A percentile compares a stretch with the other conserved stretches of the same genome.
Evolutionary conservation across 1,140 invertebrate species (phyloP).

Genomic region (Zaprionus vittiger): DNA sequence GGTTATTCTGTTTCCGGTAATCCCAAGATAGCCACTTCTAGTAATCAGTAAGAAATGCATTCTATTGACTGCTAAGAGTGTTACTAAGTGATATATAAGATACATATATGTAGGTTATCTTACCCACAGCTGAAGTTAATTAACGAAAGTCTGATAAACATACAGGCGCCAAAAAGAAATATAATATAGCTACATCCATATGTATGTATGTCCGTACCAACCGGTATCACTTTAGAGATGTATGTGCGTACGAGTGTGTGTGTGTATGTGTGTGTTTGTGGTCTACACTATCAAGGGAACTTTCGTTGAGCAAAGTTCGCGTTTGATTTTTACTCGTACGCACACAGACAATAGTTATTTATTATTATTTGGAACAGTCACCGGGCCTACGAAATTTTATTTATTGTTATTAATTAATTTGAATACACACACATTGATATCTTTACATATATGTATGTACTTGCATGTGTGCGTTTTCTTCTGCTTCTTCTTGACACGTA

Average conservation of each 20-base stretch:
- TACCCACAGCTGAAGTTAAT: constrained; percentile 12
- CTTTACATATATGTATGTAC: constrained; percentile 13
- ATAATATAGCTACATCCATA: background rate
- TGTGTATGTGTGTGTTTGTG: background rate
- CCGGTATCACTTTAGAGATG: background rate
- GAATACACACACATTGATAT: constrained; percentile 32
- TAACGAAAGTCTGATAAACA: constrained; percentile 11
- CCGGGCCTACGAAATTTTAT: constrained; percentile 36
- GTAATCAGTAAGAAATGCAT: constrained; percentile 17
- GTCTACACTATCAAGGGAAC: constrained; percentile 14
- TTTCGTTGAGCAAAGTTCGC: constrained; percentile 53
- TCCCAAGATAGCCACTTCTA: constrained; percentile 1
- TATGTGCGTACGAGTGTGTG: background rate
- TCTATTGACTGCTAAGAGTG: background rate
- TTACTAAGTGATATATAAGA: background rate
- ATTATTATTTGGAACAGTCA: constrained; percentile 63
- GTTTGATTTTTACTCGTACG: constrained; percentile 38
- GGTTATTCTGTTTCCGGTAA: constrained; percentile 3
- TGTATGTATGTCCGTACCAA: background rate
- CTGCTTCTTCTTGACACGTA: background rate
- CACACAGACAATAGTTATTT: constrained; percentile 24
- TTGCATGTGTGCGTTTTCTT: background rate
- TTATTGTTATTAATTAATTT: constrained; percentile 74
- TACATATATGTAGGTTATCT: constrained; percentile 8
- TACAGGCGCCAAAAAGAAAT: background rate